Base-by-base conservation (phyloP, 1,140 invertebrate species). In the Hylaeus anthracinus region DNA sequence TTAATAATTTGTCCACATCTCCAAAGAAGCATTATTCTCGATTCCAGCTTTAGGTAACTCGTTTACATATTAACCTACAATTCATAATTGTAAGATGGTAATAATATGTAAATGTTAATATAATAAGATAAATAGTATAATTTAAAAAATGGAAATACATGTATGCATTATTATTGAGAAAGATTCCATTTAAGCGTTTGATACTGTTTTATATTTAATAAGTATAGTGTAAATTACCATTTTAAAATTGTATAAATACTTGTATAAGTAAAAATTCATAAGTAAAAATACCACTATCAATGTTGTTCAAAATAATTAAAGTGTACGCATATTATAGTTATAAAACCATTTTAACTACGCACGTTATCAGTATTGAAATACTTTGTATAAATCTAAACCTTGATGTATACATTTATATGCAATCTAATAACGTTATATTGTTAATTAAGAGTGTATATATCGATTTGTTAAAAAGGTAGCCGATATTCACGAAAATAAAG, bases 281-380 rank as follows among this genome's bases (percentile, higher is more conserved):
- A 79, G 15, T 56, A 63, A 45, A 39, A 56, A 14, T 60, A 48
- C 41, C 37, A 85, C 71, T 85, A 76, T 72, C 82, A 84, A 10
- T 48, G n/a, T 80, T 63, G 69, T 85, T 58, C 12, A 14, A 74
- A 51, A 53, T 69, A 58, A 56, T 41, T 56, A 15, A n/a, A 58
- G 12, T 41, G 65, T 55, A 6, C 4, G 9, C 43, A 48, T 51
- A 12, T 26, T 60, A 8, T 51, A 41, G 3, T 45, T 48, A 12
- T 3, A 6, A 48, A n/a, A 39, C 6, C 1, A 37, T 65, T 51
- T 64, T 48, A 70, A 39, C 58, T 64, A 37, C 71, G 8, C 26
- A 55, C 15, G 15, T n/a, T 15, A 15, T 41, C 6, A 4, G 15
- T 37, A 51, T 48, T 53, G 15, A 53, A 55, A 74, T 41, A 43